These are phyloP conservation scores for Ethmia dodecea DNA, from an alignment of 2,888 invertebrate genomes.

Conservation along the genomic window DNA sequence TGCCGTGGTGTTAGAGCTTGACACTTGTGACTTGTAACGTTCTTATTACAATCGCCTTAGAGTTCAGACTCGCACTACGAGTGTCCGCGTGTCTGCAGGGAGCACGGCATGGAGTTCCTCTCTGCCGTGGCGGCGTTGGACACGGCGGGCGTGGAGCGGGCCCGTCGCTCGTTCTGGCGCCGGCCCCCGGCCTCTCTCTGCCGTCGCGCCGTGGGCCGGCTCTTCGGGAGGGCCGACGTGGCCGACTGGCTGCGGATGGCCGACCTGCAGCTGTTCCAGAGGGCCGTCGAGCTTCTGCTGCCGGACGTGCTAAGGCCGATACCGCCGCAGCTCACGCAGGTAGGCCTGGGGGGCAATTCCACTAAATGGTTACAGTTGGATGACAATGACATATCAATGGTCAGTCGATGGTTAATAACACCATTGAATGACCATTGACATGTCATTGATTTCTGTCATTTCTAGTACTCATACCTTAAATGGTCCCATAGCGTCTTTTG, in stretches of 20 bases:
- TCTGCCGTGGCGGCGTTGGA: slow-evolving; percentile 94
- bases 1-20: too few relatives aligned
- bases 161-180: slow-evolving; percentile 97
- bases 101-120: slow-evolving; percentile 95
- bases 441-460: too few relatives aligned
- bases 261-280: slow-evolving; percentile 96
- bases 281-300: slow-evolving; percentile 95
- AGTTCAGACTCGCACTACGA: too few relatives aligned
- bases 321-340: slow-evolving; percentile 95
- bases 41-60: too few relatives aligned
- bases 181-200: slow-evolving; percentile 89
- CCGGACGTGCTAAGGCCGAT: slow-evolving; percentile 97
- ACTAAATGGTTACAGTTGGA: too few relatives aligned
- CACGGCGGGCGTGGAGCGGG: slow-evolving; percentile 91
- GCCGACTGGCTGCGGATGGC: slow-evolving; percentile 89
- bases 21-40: slow-evolving; percentile 93
- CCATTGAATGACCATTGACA: too few relatives aligned
- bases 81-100: slow-evolving; percentile 79
- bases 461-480: too few relatives aligned
- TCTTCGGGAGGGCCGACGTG: slow-evolving; percentile 78
- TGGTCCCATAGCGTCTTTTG: too few relatives aligned
- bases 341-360: too few relatives aligned
- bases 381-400: too few relatives aligned
- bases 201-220: slow-evolving; percentile 91
- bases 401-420: too few relatives aligned